These are phyloP conservation scores for Sphenodon punctatus DNA, from an alignment of 2,797 vertebrate species.

Conservation along the genomic window DNA sequence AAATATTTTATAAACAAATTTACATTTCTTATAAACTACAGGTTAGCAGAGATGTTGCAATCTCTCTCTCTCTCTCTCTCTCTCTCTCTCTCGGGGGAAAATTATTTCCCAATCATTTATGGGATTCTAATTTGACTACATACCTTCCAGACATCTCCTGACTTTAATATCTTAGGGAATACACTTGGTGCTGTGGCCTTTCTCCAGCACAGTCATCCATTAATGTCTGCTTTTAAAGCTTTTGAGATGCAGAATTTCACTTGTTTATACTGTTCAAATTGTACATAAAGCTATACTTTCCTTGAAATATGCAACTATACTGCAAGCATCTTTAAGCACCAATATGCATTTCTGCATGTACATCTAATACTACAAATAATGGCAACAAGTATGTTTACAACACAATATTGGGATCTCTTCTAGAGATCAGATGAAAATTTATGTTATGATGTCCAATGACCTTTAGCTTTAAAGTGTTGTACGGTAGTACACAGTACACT, in stretches of 20 bases:
- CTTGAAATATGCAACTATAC: background rate
- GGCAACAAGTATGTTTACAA: too few species aligned
- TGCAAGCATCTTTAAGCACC: too few species aligned
- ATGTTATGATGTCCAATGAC: constrained; percentile 14
- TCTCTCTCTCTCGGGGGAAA: constrained; percentile 41
- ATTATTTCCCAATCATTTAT: background rate
- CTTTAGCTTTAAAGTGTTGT: constrained; percentile 23
- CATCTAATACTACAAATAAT: constrained; percentile 3
- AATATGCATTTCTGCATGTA: too few species aligned
- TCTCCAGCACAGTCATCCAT: background rate
- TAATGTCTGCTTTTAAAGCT: background rate
- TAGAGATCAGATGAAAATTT: background rate
- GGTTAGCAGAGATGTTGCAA: constrained; percentile 18
- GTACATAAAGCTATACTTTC: background rate
- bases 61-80: too few species aligned
- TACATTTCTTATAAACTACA: constrained; percentile 41
- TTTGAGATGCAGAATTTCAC: background rate
- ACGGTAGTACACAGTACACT: constrained; percentile 35
- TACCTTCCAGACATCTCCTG: background rate
- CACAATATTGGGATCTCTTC: too few species aligned
- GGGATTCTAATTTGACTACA: background rate
- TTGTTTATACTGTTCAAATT: background rate
- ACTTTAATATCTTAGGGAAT: background rate
- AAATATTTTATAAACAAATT: constrained; percentile 64
- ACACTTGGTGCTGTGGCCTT: background rate